Base-by-base conservation (phyloP, 1,140 invertebrate species). In the Drosophila seguyi region DNA sequence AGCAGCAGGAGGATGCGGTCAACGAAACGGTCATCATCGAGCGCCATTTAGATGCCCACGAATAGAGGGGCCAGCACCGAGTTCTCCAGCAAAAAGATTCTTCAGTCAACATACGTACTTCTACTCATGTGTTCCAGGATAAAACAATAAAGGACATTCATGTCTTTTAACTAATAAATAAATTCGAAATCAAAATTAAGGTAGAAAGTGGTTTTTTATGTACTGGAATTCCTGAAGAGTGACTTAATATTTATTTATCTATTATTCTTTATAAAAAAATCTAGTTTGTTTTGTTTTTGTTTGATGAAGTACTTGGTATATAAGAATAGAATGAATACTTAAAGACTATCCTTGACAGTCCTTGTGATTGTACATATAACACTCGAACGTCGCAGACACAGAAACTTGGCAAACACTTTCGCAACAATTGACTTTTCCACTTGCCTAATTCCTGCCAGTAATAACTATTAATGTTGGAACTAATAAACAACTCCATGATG, bases 21-120 rank as follows among this genome's bases (percentile, higher is more conserved):
- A 63, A 84, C 45, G 74, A 69, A 44, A 85, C 74, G 34, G 60
- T 86, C 57, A 71, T 47, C 56, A 65, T 86, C 66, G 79, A 79
- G 75, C 66, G 68, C 36, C 16, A 71, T 50, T 38, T 71, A 72
- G 66, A 72, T 48, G 47, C 65, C 42, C 68, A 69, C 13, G 42
- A 16, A 36, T 71, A n/a, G n/a, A 72, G 63, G 38, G 50, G 27
- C 22, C 25, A 67, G 60, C 68, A 72, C 66, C 52, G n/a, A 59
- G 67, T 72, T 72, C 68, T 71, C 66, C 42, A 72, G 68, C 66
- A 71, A 66, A 36, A 5, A 48, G 27, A 58, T 72, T 72, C 67
- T 72, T 72, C 65, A 71, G 42, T 71, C 50, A 71, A 48, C 36
- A 36, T 59, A 72, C 36, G 62, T 68, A 68, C 63, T 72, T 72